These are phyloP conservation scores for Tigriopus japonicus DNA, from an alignment of 1,140 invertebrate species.

Conservation along the genomic window DNA sequence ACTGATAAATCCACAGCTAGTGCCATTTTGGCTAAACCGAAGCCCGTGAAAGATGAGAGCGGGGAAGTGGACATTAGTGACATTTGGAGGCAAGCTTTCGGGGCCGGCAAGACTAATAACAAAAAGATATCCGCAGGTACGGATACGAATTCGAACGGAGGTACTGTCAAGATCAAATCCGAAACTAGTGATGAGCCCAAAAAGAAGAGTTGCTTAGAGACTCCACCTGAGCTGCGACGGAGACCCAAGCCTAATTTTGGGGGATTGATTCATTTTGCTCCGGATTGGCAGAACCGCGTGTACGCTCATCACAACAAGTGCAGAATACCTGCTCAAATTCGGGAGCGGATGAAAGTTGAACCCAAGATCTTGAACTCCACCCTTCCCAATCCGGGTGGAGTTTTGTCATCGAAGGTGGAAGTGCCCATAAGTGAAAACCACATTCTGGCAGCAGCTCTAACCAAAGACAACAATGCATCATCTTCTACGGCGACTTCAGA, in stretches of 20 bases:
- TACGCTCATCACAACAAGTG: constrained; percentile 1
- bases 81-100: neutral
- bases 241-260: constrained; percentile 8
- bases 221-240: constrained; percentile 6
- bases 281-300: constrained; percentile 2
- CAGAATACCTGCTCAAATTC: neutral
- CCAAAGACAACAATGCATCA: too few species aligned
- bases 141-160: neutral
- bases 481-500: too few species aligned
- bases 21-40: neutral
- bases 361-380: too few species aligned
- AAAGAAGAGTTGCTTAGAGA: constrained; percentile 8
- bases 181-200: neutral
- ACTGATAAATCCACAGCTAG: neutral
- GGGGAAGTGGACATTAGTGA: neutral
- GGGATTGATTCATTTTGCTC: constrained; percentile 12
- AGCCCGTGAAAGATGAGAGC: neutral
- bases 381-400: too few species aligned
- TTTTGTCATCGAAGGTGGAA: too few species aligned
- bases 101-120: neutral
- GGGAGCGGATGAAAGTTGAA: neutral
- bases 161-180: neutral
- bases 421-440: too few species aligned
- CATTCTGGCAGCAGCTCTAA: too few species aligned
- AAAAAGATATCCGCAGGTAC: neutral